These are phyloP conservation scores for Oophaga sylvatica DNA, from an alignment of 2,797 vertebrate genomes.

Conservation along the genomic window DNA sequence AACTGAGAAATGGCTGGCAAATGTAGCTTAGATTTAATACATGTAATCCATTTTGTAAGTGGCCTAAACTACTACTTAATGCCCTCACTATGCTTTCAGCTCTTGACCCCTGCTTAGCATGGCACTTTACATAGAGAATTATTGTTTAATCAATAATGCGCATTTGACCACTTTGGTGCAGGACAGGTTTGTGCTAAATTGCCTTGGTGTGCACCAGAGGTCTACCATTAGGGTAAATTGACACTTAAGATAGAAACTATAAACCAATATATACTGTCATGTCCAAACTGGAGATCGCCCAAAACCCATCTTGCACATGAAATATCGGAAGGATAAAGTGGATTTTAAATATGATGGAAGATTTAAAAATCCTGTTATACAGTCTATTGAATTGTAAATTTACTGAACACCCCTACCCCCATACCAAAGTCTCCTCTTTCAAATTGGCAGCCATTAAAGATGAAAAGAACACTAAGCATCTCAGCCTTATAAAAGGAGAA, in stretches of 20 bases:
- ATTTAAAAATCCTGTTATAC: conserved; percentile 64
- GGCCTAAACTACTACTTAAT: conserved; percentile 57
- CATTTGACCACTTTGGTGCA: conserved; percentile 56
- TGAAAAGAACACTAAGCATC: conserved; percentile 71
- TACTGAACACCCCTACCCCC: conserved; percentile 57
- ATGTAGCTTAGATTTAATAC: conserved; percentile 45
- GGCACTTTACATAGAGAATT: conserved; percentile 56
- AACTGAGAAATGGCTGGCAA: conserved; percentile 38
- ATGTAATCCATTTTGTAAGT: conserved; percentile 58
- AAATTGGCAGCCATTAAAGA: conserved; percentile 67
- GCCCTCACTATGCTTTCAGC: conserved; percentile 56
- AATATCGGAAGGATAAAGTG: conserved; percentile 13
- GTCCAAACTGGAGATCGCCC: neutral
- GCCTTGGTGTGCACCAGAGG: conserved; percentile 19
- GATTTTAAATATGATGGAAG: conserved; percentile 49
- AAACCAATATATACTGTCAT: conserved; percentile 53
- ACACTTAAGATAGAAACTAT: conserved; percentile 29
- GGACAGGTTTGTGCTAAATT: conserved; percentile 34
- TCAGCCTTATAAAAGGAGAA: conserved; percentile 69
- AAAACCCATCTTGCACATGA: conserved; percentile 1
- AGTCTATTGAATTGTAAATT: conserved; percentile 65
- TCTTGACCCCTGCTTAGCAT: conserved; percentile 54
- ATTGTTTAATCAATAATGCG: conserved; percentile 62
- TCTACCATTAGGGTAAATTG: conserved; percentile 47
- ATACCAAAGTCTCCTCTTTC: conserved; percentile 38